Evolutionary conservation across 2,888 invertebrate species (phyloP), one percentile per base, ranked within the genome.

Genomic region (Pollenia angustigena): DNA sequence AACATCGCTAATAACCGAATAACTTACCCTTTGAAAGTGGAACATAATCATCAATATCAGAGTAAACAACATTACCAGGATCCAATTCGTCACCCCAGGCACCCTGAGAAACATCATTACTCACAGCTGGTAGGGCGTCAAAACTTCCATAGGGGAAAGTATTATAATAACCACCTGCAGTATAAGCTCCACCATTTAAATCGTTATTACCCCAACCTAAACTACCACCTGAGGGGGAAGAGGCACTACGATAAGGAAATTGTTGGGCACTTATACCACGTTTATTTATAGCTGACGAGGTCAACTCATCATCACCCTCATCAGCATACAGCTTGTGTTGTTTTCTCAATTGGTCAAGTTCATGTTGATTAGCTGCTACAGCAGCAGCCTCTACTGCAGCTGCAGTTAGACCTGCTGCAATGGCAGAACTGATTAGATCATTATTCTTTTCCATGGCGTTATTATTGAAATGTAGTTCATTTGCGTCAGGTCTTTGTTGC

Each of bases 41-140:
- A 44, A 89, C 90, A 88, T 92, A 93, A 69, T 93, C 92, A 44
- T 93, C 93, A 75, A 92, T 84, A 72, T 93, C 93, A 1, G 89
- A 88, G 78, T 91, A 91, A 86, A 91, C 85, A 48, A 91, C 88
- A 66, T 88, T 85, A 40, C 91, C 88, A 14, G 92, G 90, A 87
- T 93, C 93, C 76, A 92, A 90, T 48, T 93, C 93, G 81, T 93
- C 93, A 8, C 89, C 88, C 93, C 93, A 93, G 40, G 92, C 88
- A 18, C 92, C 92, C 48, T 88, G 90, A 56, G 92, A 92, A 60
- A 92, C 89, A 85, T 90, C 90, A 44, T 81, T 87, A n/a, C 66
- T 23, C 32, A 81, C 62, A 32, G 56, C 46, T 58, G 85, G 72
- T 52, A 81, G 11, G 2, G 74, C 23, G 32, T 87, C 85, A 16